These are phyloP conservation scores for Harpalus rubripes DNA, from an alignment of 2,888 invertebrate genomes.

Conservation along the genomic window DNA sequence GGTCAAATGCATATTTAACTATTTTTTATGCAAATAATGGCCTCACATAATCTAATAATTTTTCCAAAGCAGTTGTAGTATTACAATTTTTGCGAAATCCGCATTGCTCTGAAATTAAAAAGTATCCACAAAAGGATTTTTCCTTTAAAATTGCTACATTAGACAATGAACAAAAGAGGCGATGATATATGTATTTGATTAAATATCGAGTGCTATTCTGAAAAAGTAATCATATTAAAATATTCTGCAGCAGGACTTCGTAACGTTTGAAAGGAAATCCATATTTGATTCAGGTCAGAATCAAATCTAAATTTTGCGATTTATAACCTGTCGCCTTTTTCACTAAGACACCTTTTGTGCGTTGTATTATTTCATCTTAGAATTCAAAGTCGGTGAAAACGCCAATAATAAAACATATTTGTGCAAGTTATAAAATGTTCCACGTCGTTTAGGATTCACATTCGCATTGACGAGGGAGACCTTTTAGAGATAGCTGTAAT, in stretches of 20 bases:
- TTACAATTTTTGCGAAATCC: too few relatives aligned
- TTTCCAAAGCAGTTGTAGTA: too few relatives aligned
- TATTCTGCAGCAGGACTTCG: background rate
- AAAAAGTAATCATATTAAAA: conserved; percentile 4
- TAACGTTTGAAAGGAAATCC: background rate
- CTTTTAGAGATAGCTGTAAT: conserved; percentile 2
- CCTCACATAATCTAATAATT: too few relatives aligned
- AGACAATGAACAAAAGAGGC: too few relatives aligned
- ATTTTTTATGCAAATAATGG: too few relatives aligned
- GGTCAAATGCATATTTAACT: too few relatives aligned
- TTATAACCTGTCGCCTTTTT: background rate
- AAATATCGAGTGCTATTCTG: background rate
- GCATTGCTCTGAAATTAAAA: too few relatives aligned
- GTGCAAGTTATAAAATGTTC: background rate
- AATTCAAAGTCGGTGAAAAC: background rate
- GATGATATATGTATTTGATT: too few relatives aligned
- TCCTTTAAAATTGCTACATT: too few relatives aligned
- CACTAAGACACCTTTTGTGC: background rate
- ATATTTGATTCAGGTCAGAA: conserved; percentile 1
- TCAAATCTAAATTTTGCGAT: conserved; percentile 3
- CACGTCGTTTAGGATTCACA: too few relatives aligned
- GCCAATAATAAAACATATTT: background rate
- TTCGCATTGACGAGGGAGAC: background rate
- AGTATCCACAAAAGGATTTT: too few relatives aligned
- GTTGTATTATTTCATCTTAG: background rate